Evolutionary conservation across 2,797 vertebrate genomes (phyloP), one percentile per base, ranked within the genome.

Genomic region (Paguma larvata): DNA sequence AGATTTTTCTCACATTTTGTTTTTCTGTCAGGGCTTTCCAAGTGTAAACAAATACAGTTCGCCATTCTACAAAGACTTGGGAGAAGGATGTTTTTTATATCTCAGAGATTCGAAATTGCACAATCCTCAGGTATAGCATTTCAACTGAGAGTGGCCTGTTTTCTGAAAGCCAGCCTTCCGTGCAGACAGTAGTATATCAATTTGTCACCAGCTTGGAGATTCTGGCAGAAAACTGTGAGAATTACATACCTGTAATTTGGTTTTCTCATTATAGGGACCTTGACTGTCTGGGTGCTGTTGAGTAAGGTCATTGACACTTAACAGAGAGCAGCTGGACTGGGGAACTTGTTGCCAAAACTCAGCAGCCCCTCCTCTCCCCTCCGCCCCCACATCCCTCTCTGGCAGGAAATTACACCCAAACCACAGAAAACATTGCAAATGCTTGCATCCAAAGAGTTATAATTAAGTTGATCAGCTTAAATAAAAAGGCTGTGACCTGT

Each of bases 361-460:
- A 56, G 67, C 88, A 82, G 15, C 83, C 96, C 96, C 94, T 93
- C 96, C 89, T 78, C 78, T 96, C 80, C 94, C 53, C 79, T 75
- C 94, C 88, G 6, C 95, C 94, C 82, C 85, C 97, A 95, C 92
- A 79, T 78, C 44, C 96, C 96, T 84, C 88, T 85, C 86, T 95
- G 97, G 83, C 97, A 98, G 98, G 97, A 98, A 98, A 98, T 97
- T 96, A 97, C 96, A 97, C 97, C 97, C 95, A 98, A 98, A 98
- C 97, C 98, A 97, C 98, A 98, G 96, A 98, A 98, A 98, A 98
- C 92, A 86, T 70, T 95, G 97, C 97, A 96, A 96, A 98, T 94
- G 91, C 44, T 97, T 94, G 80, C 90, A 97, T 97, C 94, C 97
- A 98, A 96, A 95, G 93, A 97, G 85, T 97, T 96, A 89, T 96